Evolutionary conservation across 1,140 invertebrate species (phyloP).

Genomic region (Gryllus bimaculatus): DNA sequence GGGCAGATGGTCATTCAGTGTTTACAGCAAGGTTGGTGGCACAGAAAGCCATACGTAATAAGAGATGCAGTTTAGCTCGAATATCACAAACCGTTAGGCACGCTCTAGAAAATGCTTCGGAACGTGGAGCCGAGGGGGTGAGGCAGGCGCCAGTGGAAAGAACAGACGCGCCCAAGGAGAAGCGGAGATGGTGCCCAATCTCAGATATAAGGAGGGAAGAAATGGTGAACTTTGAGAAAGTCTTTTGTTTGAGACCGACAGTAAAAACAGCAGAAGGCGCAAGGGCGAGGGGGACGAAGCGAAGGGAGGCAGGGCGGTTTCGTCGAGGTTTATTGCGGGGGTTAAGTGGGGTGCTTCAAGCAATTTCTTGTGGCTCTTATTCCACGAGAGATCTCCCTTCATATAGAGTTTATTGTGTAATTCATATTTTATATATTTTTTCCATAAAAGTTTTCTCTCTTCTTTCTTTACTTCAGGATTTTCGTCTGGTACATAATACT

Average conservation of each 20-base stretch:
- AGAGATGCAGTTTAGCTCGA: not conserved
- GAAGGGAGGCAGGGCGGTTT: not conserved
- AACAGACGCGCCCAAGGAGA: no score
- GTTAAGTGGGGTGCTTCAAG: not conserved
- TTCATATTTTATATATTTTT: not conserved
- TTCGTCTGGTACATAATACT: not conserved
- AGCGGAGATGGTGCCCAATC: not conserved
- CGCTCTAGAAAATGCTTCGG: not conserved
- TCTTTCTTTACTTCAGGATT: not conserved
- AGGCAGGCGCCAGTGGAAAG: not conserved
- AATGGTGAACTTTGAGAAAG: not conserved
- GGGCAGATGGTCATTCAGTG: no score
- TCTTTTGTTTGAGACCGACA: constrained; percentile 1
- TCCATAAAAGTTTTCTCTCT: not conserved
- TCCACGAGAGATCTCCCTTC: not conserved
- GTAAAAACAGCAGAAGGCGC: not conserved
- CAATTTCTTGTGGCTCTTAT: not conserved
- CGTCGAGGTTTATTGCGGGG: not conserved
- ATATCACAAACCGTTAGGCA: constrained; percentile 1
- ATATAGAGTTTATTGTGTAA: not conserved
- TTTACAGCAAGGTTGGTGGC: not conserved
- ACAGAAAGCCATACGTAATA: not conserved
- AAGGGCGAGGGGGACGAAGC: not conserved
- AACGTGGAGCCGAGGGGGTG: not conserved
- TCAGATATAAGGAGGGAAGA: not conserved